Base-by-base conservation (phyloP, 1,140 invertebrate species). In the Pseudomyrmex sp. region DNA sequence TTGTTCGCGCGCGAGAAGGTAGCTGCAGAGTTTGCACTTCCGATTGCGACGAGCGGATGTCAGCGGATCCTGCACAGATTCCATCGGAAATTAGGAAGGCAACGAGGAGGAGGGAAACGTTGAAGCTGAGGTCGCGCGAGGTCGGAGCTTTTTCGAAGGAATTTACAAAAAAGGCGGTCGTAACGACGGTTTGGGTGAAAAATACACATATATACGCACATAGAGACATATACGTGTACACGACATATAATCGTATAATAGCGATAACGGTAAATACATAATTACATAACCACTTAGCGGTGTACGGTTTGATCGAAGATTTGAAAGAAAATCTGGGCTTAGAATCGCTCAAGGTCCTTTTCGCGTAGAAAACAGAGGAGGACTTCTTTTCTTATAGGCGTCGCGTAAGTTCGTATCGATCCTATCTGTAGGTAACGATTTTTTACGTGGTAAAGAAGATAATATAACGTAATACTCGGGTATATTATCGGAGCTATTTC, bases 181-280 rank as follows among this genome's bases (percentile, higher is more conserved):
- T 52, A 54, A 80, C 63, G 84, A 80, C 73, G 79, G 15, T 76
- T 76, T 91, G 91, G 90, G 86, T 91, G 90, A 90, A 90, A 90
- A 93, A 89, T 87, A 87, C 88, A 90, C 86, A 88, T 86, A 86
- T 70, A 48, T 62, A 85, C 54, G n/a, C 72, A 66, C 66, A 59
- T 77, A 35, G 20, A 77, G 50, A 52, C 76, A 58, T 75, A 80
- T 23, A 23, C 58, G 56, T 46, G 63, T 68, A 73, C 52, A 15
- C 20, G 44, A 56, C 54, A 61, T 80, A 44, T 68, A 77, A 80
- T 80, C 62, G 12, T 20, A 44, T 79, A 56, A 68, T 79, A 79
- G 75, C 63, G 52, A 70, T 70, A 70, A 15, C 61, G 61, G 12
- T 62, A 79, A 62, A 62, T 46, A 35, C 58, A 87, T 75, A 83